Evolutionary conservation across 1,140 invertebrate genomes (phyloP), one percentile per base, ranked within the genome.

Genomic region (Apocrypta bakeri): DNA sequence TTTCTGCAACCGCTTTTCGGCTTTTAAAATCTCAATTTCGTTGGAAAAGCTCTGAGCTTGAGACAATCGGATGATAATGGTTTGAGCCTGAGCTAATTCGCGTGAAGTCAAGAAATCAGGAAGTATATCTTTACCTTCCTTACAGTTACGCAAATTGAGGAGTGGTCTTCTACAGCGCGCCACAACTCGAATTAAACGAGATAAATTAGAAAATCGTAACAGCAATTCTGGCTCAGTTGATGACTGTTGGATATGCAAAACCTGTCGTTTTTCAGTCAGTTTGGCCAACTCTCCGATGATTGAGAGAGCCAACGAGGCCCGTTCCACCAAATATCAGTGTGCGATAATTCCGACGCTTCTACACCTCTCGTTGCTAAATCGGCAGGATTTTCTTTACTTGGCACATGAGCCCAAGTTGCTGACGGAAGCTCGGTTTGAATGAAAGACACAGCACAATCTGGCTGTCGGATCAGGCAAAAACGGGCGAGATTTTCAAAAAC

Each of bases 361-460:
- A 88, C 71, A 7, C 90, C 90, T 31, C 89, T 69, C 0, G 89
- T 88, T 4, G 85, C 89, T 27, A 84, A 87, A 79, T 91, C 90
- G 0, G 90, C 88, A 33, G 90, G 87, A 84, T 92, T 90, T 11
- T 87, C 74, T 9, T 75, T 85, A 9, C 85, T 85, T 0, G 79
- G 56, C 21, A 89, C 84, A 74, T 86, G 84, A 48, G 76, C 80
- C 85, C 90, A 90, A 11, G 75, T 69, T 14, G 84, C 82, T n/a
- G 84, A 75, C 37, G 78, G 76, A 29, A 84, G 84, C n/a, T 79
- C 56, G 14, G 83, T 72, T 74, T 87, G 73, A 2, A 89, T 90
- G 82, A 89, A 71, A 1, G 84, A 81, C 8, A 91, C 88, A 90
- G 72, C 0, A 87, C 86, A 3, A 88, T 85, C 11, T 84, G 83